Evolutionary conservation across 37 sponge, comb jelly and placozoan genomes (phyloP).

Genomic region (Chondrosia reniformis): DNA sequence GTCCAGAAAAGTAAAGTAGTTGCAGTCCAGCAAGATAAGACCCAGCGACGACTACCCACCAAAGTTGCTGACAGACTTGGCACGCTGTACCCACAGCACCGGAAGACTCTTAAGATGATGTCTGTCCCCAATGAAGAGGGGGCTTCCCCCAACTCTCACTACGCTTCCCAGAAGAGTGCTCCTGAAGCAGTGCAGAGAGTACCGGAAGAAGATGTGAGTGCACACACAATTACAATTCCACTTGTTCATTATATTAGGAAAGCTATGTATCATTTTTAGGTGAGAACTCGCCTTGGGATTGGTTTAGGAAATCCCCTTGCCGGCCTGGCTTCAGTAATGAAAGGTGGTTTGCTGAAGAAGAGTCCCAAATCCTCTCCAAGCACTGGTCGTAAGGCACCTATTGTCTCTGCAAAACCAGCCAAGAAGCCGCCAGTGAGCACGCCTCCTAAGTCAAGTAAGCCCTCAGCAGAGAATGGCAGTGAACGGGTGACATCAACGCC

Average conservation of each 20-base stretch:
- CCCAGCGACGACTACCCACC: conserved; percentile 1
- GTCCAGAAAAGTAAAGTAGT: conserved; percentile 46
- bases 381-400: not conserved
- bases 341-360: conserved; percentile 12
- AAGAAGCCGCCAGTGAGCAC: conserved; percentile 30
- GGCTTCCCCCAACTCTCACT: not conserved
- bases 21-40: conserved; percentile 1
- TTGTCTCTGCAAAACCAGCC: conserved; percentile 22
- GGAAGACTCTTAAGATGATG: not conserved
- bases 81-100: conserved; percentile 7
- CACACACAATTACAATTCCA: not conserved
- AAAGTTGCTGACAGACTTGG: conserved; percentile 9
- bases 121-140: not conserved
- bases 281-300: conserved; percentile 8
- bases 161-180: conserved; percentile 11
- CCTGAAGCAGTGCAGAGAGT: not conserved
- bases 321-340: conserved; percentile 51
- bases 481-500: conserved; percentile 13
- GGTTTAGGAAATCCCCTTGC: conserved; percentile 41
- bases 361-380: conserved; percentile 11
- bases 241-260: not conserved
- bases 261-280: not conserved
- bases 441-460: not conserved
- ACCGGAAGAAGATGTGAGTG: conserved; percentile 13
- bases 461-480: not conserved